These are phyloP conservation scores for Sinocyclocheilus anophthalmus DNA, from an alignment of 2,113 vertebrate genomes.

Conservation along the genomic window DNA sequence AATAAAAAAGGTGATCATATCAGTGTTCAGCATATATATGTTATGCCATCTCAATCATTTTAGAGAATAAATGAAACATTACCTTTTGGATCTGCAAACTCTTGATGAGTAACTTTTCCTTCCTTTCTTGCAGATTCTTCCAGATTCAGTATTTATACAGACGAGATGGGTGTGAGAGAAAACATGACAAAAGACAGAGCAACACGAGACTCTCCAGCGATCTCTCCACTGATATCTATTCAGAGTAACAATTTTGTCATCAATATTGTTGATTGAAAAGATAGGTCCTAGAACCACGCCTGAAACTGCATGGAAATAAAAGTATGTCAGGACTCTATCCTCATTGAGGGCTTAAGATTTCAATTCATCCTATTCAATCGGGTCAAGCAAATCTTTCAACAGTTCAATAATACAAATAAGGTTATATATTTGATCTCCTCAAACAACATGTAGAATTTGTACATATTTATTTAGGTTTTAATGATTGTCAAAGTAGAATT, in stretches of 20 bases:
- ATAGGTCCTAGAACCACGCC: not conserved
- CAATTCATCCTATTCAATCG: not conserved
- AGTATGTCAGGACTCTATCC: not conserved
- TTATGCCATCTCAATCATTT: not conserved
- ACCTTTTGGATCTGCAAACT: not conserved
- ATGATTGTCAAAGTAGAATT: not conserved
- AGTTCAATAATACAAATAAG: not conserved
- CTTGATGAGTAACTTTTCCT: slow-evolving; percentile 48
- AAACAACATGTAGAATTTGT: not conserved
- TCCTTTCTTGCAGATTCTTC: slow-evolving; percentile 24
- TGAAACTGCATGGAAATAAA: slow-evolving; percentile 6
- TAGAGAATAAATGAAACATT: not conserved
- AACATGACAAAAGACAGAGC: slow-evolving; percentile 57
- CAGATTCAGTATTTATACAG: slow-evolving; percentile 21
- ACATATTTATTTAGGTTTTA: not conserved
- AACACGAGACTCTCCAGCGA: slow-evolving; percentile 62
- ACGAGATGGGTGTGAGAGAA: slow-evolving; percentile 59
- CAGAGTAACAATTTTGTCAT: slow-evolving; percentile 4
- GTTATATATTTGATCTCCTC: not conserved
- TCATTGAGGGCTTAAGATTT: not conserved
- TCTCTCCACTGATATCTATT: slow-evolving; percentile 21
- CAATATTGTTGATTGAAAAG: slow-evolving; percentile 33
- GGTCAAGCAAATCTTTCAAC: not conserved
- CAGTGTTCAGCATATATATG: not conserved
- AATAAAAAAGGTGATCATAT: no score